Evolutionary conservation across 2,113 vertebrate species (phyloP).

Genomic region (Eubucco bourcierii): DNA sequence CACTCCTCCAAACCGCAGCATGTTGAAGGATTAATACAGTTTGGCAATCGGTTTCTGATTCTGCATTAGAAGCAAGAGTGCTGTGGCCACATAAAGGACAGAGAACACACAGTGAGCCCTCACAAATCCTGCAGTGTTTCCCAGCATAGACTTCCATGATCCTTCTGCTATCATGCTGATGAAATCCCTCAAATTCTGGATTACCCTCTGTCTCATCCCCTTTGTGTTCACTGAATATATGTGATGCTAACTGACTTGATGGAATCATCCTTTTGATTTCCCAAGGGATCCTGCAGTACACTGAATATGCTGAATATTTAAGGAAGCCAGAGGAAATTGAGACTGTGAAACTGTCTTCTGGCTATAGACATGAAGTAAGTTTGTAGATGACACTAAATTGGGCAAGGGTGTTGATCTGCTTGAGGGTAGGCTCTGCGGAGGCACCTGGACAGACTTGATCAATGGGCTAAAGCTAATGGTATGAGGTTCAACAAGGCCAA

Average conservation of each 20-base stretch:
- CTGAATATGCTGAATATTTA: neutral
- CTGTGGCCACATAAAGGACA: neutral
- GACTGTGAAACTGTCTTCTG: neutral
- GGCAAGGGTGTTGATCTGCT: too few species aligned
- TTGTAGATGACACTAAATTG: too few species aligned
- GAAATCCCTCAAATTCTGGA: conserved; percentile 9
- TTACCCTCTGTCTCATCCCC: neutral
- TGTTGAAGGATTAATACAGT: neutral
- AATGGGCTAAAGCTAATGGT: too few species aligned
- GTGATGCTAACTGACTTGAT: conserved; percentile 35
- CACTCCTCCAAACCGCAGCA: neutral
- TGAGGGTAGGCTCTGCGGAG: too few species aligned
- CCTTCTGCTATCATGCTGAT: neutral
- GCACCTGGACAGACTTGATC: too few species aligned
- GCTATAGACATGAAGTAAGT: neutral
- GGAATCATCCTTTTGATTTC: conserved; percentile 57
- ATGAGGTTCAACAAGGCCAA: too few species aligned
- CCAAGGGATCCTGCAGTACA: conserved; percentile 1
- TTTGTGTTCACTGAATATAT: conserved; percentile 35
- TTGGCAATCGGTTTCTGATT: neutral
- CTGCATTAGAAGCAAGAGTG: neutral
- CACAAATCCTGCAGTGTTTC: neutral
- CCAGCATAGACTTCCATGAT: neutral
- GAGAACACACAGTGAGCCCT: neutral
- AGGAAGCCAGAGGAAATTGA: neutral